These are phyloP conservation scores for Haemorhous mexicanus DNA, from an alignment of 2,113 vertebrate genomes.

Conservation along the genomic window DNA sequence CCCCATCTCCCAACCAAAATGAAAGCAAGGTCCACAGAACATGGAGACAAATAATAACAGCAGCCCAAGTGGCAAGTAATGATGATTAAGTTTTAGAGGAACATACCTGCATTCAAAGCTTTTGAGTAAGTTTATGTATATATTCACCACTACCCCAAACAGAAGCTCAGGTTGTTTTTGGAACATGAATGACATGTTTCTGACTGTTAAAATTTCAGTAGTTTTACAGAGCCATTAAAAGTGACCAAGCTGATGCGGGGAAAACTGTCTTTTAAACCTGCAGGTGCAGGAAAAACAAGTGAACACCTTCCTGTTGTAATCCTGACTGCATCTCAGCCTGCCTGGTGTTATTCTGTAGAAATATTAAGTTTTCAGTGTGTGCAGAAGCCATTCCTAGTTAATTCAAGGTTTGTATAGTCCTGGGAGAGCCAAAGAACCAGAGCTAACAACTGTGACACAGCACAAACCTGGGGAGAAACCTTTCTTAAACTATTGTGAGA, in stretches of 20 bases:
- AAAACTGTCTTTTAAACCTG: background rate
- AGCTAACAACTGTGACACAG: background rate
- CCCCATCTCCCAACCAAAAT: background rate
- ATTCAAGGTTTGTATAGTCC: background rate
- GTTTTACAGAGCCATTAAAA: background rate
- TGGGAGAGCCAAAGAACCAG: background rate
- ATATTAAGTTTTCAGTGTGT: background rate
- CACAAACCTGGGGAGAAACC: background rate
- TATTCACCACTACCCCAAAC: background rate
- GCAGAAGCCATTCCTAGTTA: background rate
- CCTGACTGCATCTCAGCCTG: background rate
- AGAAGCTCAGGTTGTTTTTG: background rate
- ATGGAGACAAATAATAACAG: background rate
- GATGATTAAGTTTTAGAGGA: background rate
- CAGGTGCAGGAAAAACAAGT: background rate
- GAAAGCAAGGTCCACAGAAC: background rate
- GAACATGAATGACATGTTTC: background rate
- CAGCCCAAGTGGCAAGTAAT: background rate
- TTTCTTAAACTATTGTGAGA: background rate
- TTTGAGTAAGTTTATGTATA: background rate
- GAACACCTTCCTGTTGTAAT: background rate
- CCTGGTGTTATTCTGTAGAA: background rate
- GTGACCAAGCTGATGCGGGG: fast-evolving
- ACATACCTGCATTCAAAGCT: background rate
- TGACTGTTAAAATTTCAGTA: background rate